Evolutionary conservation across 2,113 vertebrate genomes (phyloP).

Genomic region (Tragelaphus scriptus): DNA sequence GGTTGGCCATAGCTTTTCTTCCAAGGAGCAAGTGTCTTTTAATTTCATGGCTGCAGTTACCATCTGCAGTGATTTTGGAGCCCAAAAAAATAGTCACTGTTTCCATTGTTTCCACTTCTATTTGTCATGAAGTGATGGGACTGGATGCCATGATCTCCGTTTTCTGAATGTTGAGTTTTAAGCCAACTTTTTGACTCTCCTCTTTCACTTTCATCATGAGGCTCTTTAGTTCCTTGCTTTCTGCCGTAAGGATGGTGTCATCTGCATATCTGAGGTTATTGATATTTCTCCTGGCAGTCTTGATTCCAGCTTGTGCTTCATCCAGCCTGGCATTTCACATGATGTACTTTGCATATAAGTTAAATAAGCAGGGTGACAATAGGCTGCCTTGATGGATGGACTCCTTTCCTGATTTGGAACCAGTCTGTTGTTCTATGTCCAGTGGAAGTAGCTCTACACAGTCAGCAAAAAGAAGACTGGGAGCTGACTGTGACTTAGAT

Average conservation of each 20-base stretch:
- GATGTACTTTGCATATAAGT: background rate
- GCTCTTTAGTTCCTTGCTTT: background rate
- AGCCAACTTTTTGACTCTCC: background rate
- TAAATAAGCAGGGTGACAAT: background rate
- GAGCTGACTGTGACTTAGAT: background rate
- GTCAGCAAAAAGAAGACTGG: background rate
- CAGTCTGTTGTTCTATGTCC: background rate
- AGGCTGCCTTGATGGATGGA: background rate
- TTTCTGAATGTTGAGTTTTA: background rate
- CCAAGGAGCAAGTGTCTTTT: background rate
- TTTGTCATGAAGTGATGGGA: background rate
- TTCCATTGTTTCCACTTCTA: background rate
- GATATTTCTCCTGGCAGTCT: background rate
- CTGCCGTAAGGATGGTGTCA: background rate
- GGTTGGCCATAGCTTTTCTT: background rate
- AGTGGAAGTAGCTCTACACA: background rate
- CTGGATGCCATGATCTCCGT: background rate
- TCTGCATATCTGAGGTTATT: background rate
- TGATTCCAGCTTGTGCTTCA: background rate
- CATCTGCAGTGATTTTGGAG: background rate
- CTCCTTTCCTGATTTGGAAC: background rate
- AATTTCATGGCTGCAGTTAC: background rate
- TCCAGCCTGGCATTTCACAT: background rate
- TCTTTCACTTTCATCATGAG: background rate
- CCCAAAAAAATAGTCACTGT: accelerated